phyloP scores from a whole-genome alignment of 2,113 vertebrate genomes.

The Alethe diademata region DNA sequence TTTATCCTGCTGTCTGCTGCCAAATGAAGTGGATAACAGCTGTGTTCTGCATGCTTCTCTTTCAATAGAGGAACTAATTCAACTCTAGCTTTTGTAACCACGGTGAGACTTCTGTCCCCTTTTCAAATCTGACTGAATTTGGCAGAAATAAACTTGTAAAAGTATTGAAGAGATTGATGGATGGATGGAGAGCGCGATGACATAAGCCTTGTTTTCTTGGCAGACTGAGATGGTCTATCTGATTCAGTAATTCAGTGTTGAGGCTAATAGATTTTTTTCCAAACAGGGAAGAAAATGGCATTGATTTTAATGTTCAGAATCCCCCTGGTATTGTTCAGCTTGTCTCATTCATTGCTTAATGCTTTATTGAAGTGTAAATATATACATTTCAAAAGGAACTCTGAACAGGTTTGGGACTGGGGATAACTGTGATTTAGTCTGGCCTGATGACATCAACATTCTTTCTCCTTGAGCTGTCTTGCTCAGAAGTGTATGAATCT shows the following conservation, averaged over 20 bases:
- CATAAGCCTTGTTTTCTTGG: background rate
- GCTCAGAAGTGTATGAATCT: constrained; percentile 8
- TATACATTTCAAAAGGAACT: background rate
- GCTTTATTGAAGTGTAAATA: constrained; percentile 41
- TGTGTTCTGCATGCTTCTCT: constrained; percentile 27
- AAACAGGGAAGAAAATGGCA: background rate
- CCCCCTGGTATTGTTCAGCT: background rate
- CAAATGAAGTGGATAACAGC: constrained; percentile 16
- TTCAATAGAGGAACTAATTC: constrained; percentile 17
- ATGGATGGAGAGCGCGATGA: background rate
- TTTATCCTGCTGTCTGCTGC: constrained; percentile 24
- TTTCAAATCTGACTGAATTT: constrained; percentile 14
- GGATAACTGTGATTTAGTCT: constrained; percentile 2
- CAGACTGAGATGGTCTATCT: background rate
- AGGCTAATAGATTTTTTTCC: background rate
- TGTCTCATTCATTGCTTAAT: background rate
- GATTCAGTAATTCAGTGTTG: background rate
- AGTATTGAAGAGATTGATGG: background rate
- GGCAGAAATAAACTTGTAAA: background rate
- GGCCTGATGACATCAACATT: constrained; percentile 10
- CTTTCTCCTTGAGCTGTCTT: constrained; percentile 35
- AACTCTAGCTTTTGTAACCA: background rate
- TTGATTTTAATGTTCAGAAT: constrained; percentile 17
- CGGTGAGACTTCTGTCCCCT: background rate
- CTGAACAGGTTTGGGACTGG: background rate